Conservation (phyloP, 2,888 invertebrate genomes). For the Drosophila antonietae region DNA sequence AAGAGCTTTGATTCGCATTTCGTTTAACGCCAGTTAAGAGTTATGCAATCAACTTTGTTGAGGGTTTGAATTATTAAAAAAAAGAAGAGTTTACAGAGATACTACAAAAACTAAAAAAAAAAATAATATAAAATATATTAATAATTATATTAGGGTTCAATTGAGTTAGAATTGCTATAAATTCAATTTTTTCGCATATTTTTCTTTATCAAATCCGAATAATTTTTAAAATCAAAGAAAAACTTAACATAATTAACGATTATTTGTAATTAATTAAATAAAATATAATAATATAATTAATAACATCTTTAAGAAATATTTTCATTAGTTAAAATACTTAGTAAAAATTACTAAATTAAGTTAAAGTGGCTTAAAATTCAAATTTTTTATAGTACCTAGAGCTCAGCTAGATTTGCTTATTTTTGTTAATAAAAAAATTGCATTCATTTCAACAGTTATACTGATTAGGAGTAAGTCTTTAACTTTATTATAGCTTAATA, state of each 20-base stretch:
- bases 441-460: too few species aligned
- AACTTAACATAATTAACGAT: neutral
- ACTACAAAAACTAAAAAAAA: slow-evolving; percentile 36
- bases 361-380: neutral
- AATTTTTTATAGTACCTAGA: neutral
- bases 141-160: neutral
- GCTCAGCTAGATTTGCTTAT: neutral
- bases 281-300: too few species aligned
- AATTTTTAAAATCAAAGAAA: too few species aligned
- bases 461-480: too few species aligned
- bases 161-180: neutral
- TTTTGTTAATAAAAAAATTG: too few species aligned
- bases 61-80: slow-evolving; percentile 40
- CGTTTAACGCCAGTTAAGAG: slow-evolving; percentile 42
- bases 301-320: too few species aligned
- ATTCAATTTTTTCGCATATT: neutral
- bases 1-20: slow-evolving; percentile 44
- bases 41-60: slow-evolving; percentile 63
- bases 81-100: slow-evolving; percentile 12
- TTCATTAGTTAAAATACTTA: too few species aligned
- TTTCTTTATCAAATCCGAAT: too few species aligned
- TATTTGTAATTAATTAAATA: too few species aligned
- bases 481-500: too few species aligned
- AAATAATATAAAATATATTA: slow-evolving; percentile 42
- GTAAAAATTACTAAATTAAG: neutral